Percentiles rank a stretch among this genome's conserved stretches.
These are phyloP conservation scores for Polyodon spathula DNA, from an alignment of 2,113 vertebrate genomes.

Conservation along the genomic window DNA sequence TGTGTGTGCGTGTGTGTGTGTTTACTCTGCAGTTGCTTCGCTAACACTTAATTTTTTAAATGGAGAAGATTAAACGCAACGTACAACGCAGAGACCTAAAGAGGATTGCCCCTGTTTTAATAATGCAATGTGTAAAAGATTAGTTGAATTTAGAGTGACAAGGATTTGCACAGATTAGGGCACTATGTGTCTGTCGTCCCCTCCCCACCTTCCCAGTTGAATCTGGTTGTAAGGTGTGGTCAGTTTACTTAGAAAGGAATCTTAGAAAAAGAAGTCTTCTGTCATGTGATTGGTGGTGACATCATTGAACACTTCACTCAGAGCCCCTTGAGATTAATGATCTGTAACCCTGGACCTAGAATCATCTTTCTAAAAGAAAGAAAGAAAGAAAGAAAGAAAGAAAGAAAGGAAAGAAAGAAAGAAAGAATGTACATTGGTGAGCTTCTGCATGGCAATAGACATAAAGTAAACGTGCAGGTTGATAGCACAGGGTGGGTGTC, in stretches of 20 bases:
- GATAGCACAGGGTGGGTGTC: too few relatives aligned
- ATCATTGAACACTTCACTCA: too few relatives aligned
- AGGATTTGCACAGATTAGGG: slow-evolving; percentile 23
- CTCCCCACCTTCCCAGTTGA: too few relatives aligned
- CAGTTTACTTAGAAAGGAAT: too few relatives aligned
- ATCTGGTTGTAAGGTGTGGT: too few relatives aligned
- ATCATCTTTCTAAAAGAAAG: background rate
- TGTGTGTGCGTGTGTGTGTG: background rate
- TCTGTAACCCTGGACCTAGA: background rate
- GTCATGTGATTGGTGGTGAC: too few relatives aligned
- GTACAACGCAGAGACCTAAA: slow-evolving; percentile 34
- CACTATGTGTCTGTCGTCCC: background rate
- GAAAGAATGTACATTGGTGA: background rate
- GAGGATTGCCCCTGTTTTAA: slow-evolving; percentile 54
- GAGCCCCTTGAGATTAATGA: too few relatives aligned
- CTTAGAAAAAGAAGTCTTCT: too few relatives aligned
- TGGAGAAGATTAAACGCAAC: slow-evolving; percentile 44
- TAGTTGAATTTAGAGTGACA: slow-evolving; percentile 38
- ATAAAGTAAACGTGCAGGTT: too few relatives aligned
- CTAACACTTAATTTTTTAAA: slow-evolving; percentile 42
- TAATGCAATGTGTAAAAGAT: slow-evolving; percentile 41
- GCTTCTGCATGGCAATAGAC: too few relatives aligned
- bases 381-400: background rate
- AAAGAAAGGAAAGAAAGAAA: slow-evolving; percentile 11
- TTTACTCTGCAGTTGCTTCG: slow-evolving; percentile 21